A percentile compares a stretch with the other conserved stretches of the same genome.
Evolutionary conservation across 2,888 invertebrate genomes (phyloP).

Genomic region (Hymenopus coronatus): DNA sequence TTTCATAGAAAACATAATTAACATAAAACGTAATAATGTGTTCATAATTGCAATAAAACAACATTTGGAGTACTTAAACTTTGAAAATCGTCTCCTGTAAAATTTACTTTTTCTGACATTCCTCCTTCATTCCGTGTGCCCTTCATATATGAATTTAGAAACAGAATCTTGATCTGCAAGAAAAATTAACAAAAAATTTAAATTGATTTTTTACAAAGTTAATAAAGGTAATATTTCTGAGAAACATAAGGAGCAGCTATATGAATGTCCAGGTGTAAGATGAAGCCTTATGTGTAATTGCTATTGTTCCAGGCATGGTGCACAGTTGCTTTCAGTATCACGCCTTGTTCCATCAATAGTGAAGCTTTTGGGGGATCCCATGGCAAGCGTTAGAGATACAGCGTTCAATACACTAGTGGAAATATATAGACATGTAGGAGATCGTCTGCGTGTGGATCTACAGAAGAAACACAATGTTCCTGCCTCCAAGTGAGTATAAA

Average conservation of each 20-base stretch:
- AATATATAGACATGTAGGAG: slow-evolving; percentile 90
- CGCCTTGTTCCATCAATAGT: slow-evolving; percentile 80
- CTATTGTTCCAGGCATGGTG: slow-evolving; percentile 69
- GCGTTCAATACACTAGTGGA: slow-evolving; percentile 83
- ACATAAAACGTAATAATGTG: no score
- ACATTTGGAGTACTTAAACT: no score
- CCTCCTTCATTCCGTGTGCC: no score
- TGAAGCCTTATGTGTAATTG: background rate
- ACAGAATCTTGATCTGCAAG: background rate
- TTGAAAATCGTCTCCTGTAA: no score
- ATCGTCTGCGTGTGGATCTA: slow-evolving; percentile 77
- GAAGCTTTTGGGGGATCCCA: slow-evolving; percentile 82
- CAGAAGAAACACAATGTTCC: slow-evolving; percentile 77
- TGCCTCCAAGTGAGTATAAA: slow-evolving; percentile 57
- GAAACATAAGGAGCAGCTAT: background rate
- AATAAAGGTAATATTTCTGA: background rate
- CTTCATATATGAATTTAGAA: no score
- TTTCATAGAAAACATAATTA: no score
- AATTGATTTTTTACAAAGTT: background rate
- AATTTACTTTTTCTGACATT: no score
- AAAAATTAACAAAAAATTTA: background rate
- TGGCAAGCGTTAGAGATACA: slow-evolving; percentile 80
- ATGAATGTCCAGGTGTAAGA: background rate
- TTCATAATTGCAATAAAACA: no score
- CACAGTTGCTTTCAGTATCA: slow-evolving; percentile 75